phyloP scores from a whole-genome alignment of 2,888 invertebrate genomes.

The Plagodis dolabraria region DNA sequence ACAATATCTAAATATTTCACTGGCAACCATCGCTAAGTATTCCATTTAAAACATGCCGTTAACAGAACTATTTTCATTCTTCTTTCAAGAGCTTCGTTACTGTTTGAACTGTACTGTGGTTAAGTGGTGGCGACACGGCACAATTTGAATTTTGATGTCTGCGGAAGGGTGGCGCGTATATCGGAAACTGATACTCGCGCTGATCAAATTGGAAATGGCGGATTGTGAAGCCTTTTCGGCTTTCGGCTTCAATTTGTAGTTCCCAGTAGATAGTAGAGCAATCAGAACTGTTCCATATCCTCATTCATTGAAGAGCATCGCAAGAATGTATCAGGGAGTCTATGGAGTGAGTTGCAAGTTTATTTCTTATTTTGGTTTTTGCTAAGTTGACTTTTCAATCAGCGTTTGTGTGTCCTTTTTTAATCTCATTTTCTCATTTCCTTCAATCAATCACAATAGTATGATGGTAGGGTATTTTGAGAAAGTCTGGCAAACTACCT shows the following conservation, averaged over 20 bases:
- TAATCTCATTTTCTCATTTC: not conserved
- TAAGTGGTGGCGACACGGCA: constrained; percentile 66
- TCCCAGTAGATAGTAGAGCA: constrained; percentile 8
- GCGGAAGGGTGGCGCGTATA: constrained; percentile 59
- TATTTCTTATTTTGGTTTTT: too few relatives aligned
- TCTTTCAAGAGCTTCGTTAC: not conserved
- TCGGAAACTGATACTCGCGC: constrained; percentile 72
- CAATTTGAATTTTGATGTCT: constrained; percentile 82
- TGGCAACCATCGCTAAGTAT: too few relatives aligned
- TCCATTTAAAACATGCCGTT: too few relatives aligned
- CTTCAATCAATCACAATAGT: not conserved
- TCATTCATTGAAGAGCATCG: not conserved
- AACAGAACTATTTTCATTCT: too few relatives aligned
- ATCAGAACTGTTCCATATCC: not conserved
- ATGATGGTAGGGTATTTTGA: too few relatives aligned
- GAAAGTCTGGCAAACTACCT: too few relatives aligned
- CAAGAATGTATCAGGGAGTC: too few relatives aligned
- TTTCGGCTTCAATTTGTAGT: constrained; percentile 10
- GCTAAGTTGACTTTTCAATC: too few relatives aligned
- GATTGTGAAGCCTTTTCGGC: constrained; percentile 41
- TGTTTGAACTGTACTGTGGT: constrained; percentile 29
- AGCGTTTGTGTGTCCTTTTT: too few relatives aligned
- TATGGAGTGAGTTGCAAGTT: too few relatives aligned
- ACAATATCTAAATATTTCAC: too few relatives aligned
- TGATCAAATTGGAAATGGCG: constrained; percentile 63